Base-by-base conservation (phyloP, 2,797 vertebrate genomes). In the Limosa lapponica region DNA sequence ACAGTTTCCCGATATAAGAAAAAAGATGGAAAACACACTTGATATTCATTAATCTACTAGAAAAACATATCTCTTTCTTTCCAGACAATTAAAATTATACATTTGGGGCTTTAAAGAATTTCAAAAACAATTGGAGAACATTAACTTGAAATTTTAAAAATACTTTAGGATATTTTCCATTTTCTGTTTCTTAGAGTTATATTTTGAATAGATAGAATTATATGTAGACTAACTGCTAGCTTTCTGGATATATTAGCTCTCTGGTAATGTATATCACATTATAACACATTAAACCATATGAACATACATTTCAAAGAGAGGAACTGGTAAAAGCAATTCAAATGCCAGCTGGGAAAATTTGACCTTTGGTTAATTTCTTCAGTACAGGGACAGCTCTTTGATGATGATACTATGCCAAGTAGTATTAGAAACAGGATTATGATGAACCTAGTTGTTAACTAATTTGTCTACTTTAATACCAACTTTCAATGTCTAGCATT, bases 201-300 rank as follows among this genome's bases (percentile, higher is more conserved):
- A 66, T 91, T 54, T 91, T 87, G 91, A 94, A 79, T 52, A 88
- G n/a, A 49, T 94, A 62, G 8, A 81, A 85, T 28, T 89, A 71
- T 41, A 75, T 48, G 18, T 83, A 85, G 72, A 48, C 8, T 79
- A 61, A 65, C n/a, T 46, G 24, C 22, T 87, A 69, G 15, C 37
- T 84, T 96, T 90, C 71, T 83, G 77, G 66, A 80, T 54, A 79
- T 19, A 48, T 88, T 77, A 82, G 23, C 43, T 87, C 59, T 89
- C 46, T 69, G 77, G 22, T 86, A 83, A 93, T 81, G 10, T 41
- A 41, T 41, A 41, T 41, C 37, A 30, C 13, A 55, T 87, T 79
- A 80, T 71, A 90, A 43, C 70, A 65, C 69, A 86, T 66, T 86
- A 95, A 96, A 93, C 8, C 24, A 22, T 20, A 65, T 9, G 16